Conservation (phyloP, 2,888 invertebrate genomes). For the Ceramica pisi region DNA sequence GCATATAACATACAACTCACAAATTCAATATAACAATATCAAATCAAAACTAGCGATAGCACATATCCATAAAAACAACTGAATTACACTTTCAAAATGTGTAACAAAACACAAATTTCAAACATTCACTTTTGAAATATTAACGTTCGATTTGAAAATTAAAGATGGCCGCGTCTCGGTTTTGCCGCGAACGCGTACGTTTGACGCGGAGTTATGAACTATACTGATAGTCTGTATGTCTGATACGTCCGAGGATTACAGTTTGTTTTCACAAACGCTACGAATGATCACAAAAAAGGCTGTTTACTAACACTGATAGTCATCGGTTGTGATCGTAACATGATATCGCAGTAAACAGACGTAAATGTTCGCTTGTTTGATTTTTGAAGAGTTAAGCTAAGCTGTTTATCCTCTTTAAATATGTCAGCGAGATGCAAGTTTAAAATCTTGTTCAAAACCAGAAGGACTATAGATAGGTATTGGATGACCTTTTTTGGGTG, state of each 20-base stretch:
- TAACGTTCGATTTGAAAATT: constrained; percentile 33
- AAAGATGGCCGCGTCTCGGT: constrained; percentile 28
- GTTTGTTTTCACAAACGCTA: constrained; percentile 36
- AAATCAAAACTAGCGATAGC: background rate
- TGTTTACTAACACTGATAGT: constrained; percentile 49
- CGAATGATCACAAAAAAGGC: constrained; percentile 13
- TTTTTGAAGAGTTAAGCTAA: background rate
- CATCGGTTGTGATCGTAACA: background rate
- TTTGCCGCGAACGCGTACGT: constrained; percentile 46
- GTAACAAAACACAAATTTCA: background rate
- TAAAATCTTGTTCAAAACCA: background rate
- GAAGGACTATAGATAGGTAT: background rate
- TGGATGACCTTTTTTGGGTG: no score
- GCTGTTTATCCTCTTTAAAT: background rate
- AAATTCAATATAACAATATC: constrained; percentile 20
- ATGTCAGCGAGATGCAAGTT: background rate
- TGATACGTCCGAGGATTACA: constrained; percentile 2
- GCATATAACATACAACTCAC: constrained; percentile 8
- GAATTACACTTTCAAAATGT: background rate
- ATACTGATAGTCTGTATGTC: constrained; percentile 43
- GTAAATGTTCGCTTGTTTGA: background rate
- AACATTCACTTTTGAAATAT: constrained; percentile 31
- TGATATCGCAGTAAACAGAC: constrained; percentile 8
- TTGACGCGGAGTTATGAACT: constrained; percentile 6
- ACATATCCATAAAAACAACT: background rate